Evolutionary conservation across 2,888 invertebrate species (phyloP).

Genomic region (Plemyria rubiginata): DNA sequence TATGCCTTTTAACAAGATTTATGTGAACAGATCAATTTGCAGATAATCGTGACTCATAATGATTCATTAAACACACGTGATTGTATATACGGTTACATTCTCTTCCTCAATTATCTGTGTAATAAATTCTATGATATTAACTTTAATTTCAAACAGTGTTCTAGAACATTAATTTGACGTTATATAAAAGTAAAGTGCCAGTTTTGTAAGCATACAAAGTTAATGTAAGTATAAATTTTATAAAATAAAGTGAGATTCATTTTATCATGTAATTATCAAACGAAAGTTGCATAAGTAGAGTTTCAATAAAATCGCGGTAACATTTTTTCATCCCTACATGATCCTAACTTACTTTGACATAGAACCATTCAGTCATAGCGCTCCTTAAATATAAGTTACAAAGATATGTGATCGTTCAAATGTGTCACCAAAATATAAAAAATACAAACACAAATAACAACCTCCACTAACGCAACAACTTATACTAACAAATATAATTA

Average conservation of each 20-base stretch:
- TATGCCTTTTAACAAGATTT: constrained; percentile 80
- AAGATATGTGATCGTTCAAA: constrained; percentile 68
- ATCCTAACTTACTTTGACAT: constrained; percentile 49
- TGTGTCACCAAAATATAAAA: constrained; percentile 60
- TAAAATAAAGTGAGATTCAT: constrained; percentile 65
- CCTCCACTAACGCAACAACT: constrained; percentile 79
- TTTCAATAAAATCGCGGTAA: constrained; percentile 51
- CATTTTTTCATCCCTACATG: constrained; percentile 46
- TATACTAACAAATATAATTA: constrained; percentile 76
- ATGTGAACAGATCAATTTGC: constrained; percentile 70
- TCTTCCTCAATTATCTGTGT: constrained; percentile 45
- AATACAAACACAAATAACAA: constrained; percentile 82
- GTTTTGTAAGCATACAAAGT: constrained; percentile 57
- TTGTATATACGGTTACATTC: constrained; percentile 52
- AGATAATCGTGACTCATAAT: constrained; percentile 61
- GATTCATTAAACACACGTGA: constrained; percentile 26
- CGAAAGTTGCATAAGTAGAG: constrained; percentile 54
- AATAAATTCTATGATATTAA: constrained; percentile 54
- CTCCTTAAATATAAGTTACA: constrained; percentile 58
- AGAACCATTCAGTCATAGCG: constrained; percentile 57
- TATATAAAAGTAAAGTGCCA: constrained; percentile 62
- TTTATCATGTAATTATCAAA: constrained; percentile 57
- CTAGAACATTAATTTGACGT: constrained; percentile 57
- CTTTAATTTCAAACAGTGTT: constrained; percentile 47
- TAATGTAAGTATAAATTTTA: constrained; percentile 55